phyloP scores from a whole-genome alignment of 2,888 invertebrate species.

The Leptinotarsa rubiginosa region DNA sequence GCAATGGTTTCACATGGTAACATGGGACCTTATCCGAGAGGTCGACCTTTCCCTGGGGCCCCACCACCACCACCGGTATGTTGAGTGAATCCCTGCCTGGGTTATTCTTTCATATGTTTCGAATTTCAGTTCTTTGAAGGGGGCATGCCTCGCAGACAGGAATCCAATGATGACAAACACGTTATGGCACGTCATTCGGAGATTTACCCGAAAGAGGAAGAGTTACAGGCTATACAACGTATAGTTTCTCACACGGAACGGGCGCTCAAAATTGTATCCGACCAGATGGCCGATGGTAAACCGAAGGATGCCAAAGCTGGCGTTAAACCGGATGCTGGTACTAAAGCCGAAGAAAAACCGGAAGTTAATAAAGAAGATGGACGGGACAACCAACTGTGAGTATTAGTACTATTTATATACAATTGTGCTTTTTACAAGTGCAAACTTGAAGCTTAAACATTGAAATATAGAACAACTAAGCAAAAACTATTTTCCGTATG shows the following conservation, averaged over 20 bases:
- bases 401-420: constrained; percentile 42
- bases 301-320: constrained; percentile 55
- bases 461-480: too few relatives aligned
- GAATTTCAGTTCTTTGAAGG: constrained; percentile 67
- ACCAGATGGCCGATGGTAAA: constrained; percentile 79
- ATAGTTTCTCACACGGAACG: constrained; percentile 93
- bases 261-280: constrained; percentile 93
- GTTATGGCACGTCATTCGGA: constrained; percentile 92
- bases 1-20: constrained; percentile 79
- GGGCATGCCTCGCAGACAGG: constrained; percentile 79
- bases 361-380: constrained; percentile 75
- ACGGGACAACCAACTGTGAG: constrained; percentile 83
- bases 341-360: constrained; percentile 69
- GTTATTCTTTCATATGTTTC: constrained; percentile 54
- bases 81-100: constrained; percentile 53
- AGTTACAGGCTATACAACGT: constrained; percentile 89
- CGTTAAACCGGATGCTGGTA: constrained; percentile 29
- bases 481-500: too few relatives aligned
- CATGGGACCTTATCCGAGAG: constrained; percentile 69
- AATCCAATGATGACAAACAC: constrained; percentile 96
- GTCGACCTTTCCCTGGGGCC: constrained; percentile 64
- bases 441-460: too few relatives aligned
- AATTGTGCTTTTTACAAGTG: too few relatives aligned
- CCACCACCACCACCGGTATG: constrained; percentile 59
- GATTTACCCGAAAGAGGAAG: constrained; percentile 93